A percentile compares a stretch with the other conserved stretches of the same genome.
Conservation (phyloP, 2,797 vertebrate species). For the Oryzias dopingdopingensis region DNA sequence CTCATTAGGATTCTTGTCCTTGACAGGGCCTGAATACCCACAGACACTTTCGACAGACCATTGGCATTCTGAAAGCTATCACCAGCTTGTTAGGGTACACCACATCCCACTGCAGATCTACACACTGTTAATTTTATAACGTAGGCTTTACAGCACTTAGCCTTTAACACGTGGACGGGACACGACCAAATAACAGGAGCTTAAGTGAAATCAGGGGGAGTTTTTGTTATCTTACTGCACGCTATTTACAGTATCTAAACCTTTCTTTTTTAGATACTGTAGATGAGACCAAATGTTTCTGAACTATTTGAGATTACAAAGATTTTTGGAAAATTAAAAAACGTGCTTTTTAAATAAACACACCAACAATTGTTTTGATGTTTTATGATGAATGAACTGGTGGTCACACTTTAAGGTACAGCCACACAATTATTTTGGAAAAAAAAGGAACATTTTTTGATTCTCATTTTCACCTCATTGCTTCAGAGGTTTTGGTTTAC, state of each 20-base stretch:
- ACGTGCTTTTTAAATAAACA: neutral
- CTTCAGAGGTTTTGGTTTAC: no score
- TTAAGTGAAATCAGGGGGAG: neutral
- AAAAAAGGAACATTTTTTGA: no score
- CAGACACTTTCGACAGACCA: constrained; percentile 23
- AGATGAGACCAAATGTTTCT: no score
- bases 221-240: constrained; percentile 9
- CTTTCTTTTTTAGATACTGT: neutral
- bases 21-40: constrained; percentile 27
- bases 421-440: no score
- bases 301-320: no score
- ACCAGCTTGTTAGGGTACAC: constrained; percentile 23
- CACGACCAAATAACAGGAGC: constrained; percentile 25
- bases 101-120: constrained; percentile 25
- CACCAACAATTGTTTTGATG: neutral
- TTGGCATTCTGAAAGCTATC: constrained; percentile 39
- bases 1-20: constrained; percentile 25
- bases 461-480: no score
- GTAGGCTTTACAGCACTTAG: constrained; percentile 30
- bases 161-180: constrained; percentile 25
- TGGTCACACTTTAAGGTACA: no score
- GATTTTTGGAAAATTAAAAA: no score
- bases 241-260: constrained; percentile 22
- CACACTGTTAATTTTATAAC: constrained; percentile 49
- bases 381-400: neutral